Percentiles rank a stretch among this genome's conserved stretches.
phyloP scores from a whole-genome alignment of 2,797 vertebrate genomes.

The Notoglanidium macrostoma region DNA sequence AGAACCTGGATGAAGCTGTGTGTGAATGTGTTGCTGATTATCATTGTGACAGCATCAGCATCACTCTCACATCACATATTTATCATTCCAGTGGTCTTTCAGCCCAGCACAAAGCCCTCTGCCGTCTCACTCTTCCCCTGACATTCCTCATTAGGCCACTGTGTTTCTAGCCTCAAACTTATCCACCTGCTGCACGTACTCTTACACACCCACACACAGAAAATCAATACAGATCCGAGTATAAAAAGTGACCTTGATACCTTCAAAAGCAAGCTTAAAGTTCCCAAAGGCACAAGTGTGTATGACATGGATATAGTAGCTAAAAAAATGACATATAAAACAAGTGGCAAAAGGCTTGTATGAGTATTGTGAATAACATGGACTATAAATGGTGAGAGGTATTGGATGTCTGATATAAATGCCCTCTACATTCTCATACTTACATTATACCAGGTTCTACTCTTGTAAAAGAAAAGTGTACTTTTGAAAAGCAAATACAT shows the following conservation, averaged over 20 bases:
- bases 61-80: conserved; percentile 34
- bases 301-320: not conserved
- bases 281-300: conserved; percentile 35
- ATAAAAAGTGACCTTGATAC: conserved; percentile 42
- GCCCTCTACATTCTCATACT: not conserved
- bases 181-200: conserved; percentile 50
- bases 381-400: not conserved
- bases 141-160: conserved; percentile 37
- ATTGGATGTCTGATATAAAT: not conserved
- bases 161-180: conserved; percentile 32
- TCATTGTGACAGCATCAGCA: conserved; percentile 47
- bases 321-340: not conserved
- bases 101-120: conserved; percentile 35
- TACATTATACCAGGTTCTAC: not conserved
- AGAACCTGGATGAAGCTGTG: conserved; percentile 9
- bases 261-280: conserved; percentile 23
- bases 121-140: conserved; percentile 38
- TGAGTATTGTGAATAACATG: not conserved
- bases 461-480: not conserved
- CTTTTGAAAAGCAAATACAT: not conserved
- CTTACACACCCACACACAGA: conserved; percentile 28
- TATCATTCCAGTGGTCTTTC: conserved; percentile 48
- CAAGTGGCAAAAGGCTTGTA: not conserved
- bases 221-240: conserved; percentile 28
- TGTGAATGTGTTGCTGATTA: conserved; percentile 27